phyloP scores from a whole-genome alignment of 2,797 vertebrate species.

The Coendou prehensilis region DNA sequence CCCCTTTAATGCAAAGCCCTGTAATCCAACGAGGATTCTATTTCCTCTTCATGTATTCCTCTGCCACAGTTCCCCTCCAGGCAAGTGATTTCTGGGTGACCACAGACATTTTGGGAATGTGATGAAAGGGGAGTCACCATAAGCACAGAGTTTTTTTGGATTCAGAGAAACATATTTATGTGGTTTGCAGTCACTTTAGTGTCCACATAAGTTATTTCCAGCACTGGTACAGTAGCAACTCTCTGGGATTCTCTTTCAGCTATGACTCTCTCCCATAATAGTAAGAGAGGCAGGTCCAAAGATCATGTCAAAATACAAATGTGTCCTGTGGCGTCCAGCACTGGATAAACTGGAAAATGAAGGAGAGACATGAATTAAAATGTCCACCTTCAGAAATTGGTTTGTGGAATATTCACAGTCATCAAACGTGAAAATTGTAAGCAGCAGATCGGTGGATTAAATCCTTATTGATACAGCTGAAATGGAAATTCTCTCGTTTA shows the following conservation, averaged over 20 bases:
- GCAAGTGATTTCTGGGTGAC: background rate
- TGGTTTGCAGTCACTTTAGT: background rate
- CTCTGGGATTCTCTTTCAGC: background rate
- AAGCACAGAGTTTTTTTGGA: background rate
- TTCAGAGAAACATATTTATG: background rate
- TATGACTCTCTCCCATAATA: background rate
- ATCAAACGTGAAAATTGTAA: constrained; percentile 45
- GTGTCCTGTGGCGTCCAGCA: background rate
- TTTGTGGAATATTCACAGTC: background rate
- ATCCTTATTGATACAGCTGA: background rate
- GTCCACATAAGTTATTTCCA: background rate
- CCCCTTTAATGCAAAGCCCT: background rate
- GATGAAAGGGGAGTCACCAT: background rate
- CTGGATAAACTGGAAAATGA: background rate
- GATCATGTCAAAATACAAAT: background rate
- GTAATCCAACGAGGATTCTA: background rate
- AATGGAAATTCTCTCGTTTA: constrained; percentile 41
- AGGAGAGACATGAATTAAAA: background rate
- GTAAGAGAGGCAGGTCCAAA: background rate
- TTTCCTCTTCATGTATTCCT: constrained; percentile 4
- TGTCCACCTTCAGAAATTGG: background rate
- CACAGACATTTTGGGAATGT: background rate
- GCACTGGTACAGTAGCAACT: background rate
- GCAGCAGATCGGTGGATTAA: background rate
- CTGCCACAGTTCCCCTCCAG: background rate